Evolutionary conservation across 2,113 vertebrate species (phyloP), one percentile per base, ranked within the genome.

Genomic region (Oryzias melastigma): DNA sequence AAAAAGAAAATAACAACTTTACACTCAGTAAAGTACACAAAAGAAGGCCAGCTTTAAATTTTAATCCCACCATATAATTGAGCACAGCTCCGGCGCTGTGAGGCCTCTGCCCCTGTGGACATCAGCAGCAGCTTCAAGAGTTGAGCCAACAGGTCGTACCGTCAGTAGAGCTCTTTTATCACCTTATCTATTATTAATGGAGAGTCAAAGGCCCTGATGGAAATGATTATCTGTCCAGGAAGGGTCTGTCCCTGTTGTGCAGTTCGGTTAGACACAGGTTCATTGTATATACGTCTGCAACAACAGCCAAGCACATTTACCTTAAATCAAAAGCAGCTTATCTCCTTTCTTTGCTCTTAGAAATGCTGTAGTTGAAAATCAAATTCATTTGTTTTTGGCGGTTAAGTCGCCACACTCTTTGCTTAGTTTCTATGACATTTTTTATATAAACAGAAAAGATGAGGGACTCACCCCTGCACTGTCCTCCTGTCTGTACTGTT

Each of bases 401-500:
- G 35, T 12, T 12, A 35, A 35, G 5, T 7, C 35, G 12, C 35
- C 10, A 35, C 10, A 3, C 8, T 35, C 12, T 12, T 12, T 35
- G 2, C 35, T 3, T 43, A 41, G 8, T 14, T 65, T 20, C 14
- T 7, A 24, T 15, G 27, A 13, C 22, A 22, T 13, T 17, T 35
- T 0, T 49, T 55, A 18, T 44, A 16, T 5, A 7, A 19, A 20
- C 27, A 16, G 47, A 48, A 47, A 52, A n/a, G 22, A 22, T 3
- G 22, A 2, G 16, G 7, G 44, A 93, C 94, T 77, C 93, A 97
- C 95, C 93, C 93, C 94, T 54, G 91, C 91, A 67, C 93, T 95
- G 91, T 96, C 95, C 63, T 96, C 94, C 69, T 94, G 94, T 12
- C 91, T 88, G 80, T 95, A 94, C 14, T 94, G 94, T 29, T 90